Evolutionary conservation across 2,888 invertebrate genomes (phyloP).

Genomic region (Drosophila austrosaltans): DNA sequence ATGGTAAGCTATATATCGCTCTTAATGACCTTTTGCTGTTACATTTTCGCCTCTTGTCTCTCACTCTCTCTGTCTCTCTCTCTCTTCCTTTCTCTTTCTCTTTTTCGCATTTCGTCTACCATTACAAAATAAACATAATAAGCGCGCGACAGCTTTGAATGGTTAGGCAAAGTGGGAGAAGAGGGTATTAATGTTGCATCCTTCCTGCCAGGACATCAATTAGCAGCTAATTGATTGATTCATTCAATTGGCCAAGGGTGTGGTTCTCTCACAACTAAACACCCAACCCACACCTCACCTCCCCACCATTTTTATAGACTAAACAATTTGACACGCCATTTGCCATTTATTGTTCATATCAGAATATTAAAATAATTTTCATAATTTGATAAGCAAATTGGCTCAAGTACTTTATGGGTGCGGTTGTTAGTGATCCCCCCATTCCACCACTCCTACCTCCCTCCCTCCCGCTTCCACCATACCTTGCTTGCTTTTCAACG

Average conservation of each 20-base stretch:
- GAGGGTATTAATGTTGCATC: slow-evolving; percentile 4
- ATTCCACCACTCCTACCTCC: too few relatives aligned
- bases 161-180: not conserved
- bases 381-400: slow-evolving; percentile 61
- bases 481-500: not conserved
- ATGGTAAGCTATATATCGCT: slow-evolving; percentile 16
- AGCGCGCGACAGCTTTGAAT: not conserved
- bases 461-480: too few relatives aligned
- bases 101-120: not conserved
- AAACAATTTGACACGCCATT: slow-evolving; percentile 15
- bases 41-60: not conserved
- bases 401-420: slow-evolving; percentile 3
- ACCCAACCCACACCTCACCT: not conserved
- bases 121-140: slow-evolving; percentile 8
- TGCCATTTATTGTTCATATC: slow-evolving; percentile 44
- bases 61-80: not conserved
- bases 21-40: slow-evolving; percentile 20
- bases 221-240: slow-evolving; percentile 8
- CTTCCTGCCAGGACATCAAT: slow-evolving; percentile 8
- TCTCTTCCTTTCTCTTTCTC: not conserved
- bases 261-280: not conserved
- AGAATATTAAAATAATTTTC: slow-evolving; percentile 48
- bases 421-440: not conserved
- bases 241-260: slow-evolving; percentile 1
- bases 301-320: not conserved